phyloP scores from a whole-genome alignment of 1,140 invertebrate genomes.

The Solenopsis fugax region DNA sequence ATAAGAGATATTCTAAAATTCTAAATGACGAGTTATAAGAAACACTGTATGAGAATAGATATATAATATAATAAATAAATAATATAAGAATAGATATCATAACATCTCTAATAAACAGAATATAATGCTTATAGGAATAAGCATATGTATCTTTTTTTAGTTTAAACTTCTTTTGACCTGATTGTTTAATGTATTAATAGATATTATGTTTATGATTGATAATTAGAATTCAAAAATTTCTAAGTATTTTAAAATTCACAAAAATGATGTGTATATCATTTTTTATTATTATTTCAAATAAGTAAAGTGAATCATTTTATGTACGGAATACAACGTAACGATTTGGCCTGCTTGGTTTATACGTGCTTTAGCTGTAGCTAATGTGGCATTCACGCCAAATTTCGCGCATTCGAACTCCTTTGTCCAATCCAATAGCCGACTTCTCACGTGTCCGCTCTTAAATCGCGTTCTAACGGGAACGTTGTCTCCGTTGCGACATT shows the following conservation, averaged over 20 bases:
- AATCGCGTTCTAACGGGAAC: conserved; percentile 47
- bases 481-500: conserved; percentile 23
- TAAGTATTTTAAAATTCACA: background rate
- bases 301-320: conserved; percentile 20
- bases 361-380: conserved; percentile 50
- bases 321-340: background rate
- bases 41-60: background rate
- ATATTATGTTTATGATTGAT: background rate
- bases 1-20: no score
- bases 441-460: conserved; percentile 41
- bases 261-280: background rate
- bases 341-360: background rate
- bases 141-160: background rate
- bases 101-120: background rate
- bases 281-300: background rate
- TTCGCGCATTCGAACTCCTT: conserved; percentile 48
- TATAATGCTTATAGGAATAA: background rate
- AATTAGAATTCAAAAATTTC: no score
- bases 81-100: background rate
- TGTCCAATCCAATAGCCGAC: conserved; percentile 44
- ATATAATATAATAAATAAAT: no score
- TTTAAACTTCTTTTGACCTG: background rate
- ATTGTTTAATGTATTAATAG: no score
- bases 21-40: no score
- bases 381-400: conserved; percentile 53